Base-by-base conservation (phyloP, 1,140 invertebrate species). In the Chironomus striatipennis region DNA sequence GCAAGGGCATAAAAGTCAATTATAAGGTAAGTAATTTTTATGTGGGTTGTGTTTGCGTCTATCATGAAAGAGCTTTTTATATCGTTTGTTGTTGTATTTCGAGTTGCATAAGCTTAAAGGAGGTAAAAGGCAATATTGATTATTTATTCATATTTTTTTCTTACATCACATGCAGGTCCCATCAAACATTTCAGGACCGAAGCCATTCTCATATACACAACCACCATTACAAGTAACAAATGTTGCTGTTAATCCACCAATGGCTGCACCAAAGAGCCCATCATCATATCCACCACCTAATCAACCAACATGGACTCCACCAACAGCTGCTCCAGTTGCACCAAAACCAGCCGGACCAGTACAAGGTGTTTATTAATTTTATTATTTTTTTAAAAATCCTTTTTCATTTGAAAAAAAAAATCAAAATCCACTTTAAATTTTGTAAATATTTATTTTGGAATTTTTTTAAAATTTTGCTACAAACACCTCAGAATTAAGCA, bases 181-280 rank as follows among this genome's bases (percentile, higher is more conserved):
- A 73, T 73, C 42, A 73, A 73, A 43, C 20, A 70, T 70, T 21
- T 70, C 65, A 10, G 79, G 79, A 74, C 81, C 81, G n/a, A 81
- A 78, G 64, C 80, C 77, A 76, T 77, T 74, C 74, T 74, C 57
- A 15, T 65, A 67, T n/a, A 21, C n/a, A 5, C 73, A 75, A 18
- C 6, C 18, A 75, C 7, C 65, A 70, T 2, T 34, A 2, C 24
- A 34, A 34, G 24, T 34, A 34, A 34, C 24, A 2, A 34, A 34
- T 34, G 24, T 34, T 34, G 65, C 20, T 8, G 18, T 21, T 70
- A 70, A 17, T 70, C 76, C 78, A 74, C 76, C 79, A 73, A 77
- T 77, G n/a, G 79, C 78, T 73, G 78, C 77, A 57, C 80, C 81
- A 74, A 81, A 79, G 78, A 82, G 81, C 43, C 81, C 81, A 76